Base-by-base conservation (phyloP, 2,888 invertebrate species). In the Hydrotaea cyrtoneurina region DNA sequence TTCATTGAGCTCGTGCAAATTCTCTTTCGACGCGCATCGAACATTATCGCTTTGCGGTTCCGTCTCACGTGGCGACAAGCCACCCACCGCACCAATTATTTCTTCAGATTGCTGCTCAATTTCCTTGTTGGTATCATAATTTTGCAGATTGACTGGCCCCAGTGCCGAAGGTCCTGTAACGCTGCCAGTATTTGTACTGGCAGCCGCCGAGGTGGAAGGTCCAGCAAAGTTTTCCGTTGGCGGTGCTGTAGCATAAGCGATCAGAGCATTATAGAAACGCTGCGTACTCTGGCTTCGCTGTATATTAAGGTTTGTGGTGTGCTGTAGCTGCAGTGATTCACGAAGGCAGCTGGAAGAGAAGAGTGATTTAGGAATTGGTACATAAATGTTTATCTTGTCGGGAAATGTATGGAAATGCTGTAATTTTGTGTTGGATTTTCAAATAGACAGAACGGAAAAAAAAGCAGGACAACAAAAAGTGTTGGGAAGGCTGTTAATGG, bases 281-380 rank as follows among this genome's bases (percentile, higher is more conserved):
- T 93, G 93, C 0, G 92, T 92, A 82, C 93, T 93, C 84, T 93
- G 93, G 80, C 92, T 92, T 11, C 93, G 92, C 79, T 93, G 93
- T 64, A 93, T 93, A 80, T 93, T 93, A 0, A 93, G 87, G 87
- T 93, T 93, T 11, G 93, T 93, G 17, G 92, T 92, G 86, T 93
- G 93, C 86, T 93, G 93, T 19, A 93, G 85, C 86, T 92, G 92
- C 36, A 93, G 83, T 4, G 92, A 92, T 80, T 93, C 93, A 0
- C 93, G 91, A 10, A 93, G 87, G 80, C 92, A 93, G 83, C 92
- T 92, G 75, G 2, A 87, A 59, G 21, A 0, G 13, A 36, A 53
- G 50, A 57, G 31, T 31, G 17, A 17, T 59, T 64, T 36, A 21
- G 17, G 36, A 59, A 17, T 78, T 39, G 31, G 36, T 57, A 13